Conservation (phyloP, 1,140 invertebrate genomes). For the Drosophila serrata region DNA sequence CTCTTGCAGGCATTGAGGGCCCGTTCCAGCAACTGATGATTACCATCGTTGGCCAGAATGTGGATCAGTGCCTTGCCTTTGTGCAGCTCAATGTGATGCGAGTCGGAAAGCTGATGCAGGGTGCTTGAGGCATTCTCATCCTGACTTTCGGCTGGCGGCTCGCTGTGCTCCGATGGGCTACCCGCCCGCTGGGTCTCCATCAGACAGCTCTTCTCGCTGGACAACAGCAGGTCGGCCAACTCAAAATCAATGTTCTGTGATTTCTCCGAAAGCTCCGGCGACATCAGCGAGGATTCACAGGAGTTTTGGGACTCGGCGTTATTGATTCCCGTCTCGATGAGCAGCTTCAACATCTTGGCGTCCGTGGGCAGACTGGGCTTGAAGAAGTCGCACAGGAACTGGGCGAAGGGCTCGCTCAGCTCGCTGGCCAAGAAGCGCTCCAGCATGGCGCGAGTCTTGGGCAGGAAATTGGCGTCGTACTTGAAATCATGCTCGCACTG, state of each 20-base stretch:
- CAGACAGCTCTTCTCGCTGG: conserved; percentile 81
- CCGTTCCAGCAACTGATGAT: conserved; percentile 88
- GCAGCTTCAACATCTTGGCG: conserved; percentile 88
- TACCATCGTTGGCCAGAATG: conserved; percentile 91
- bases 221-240: conserved; percentile 78
- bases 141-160: conserved; percentile 78
- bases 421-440: conserved; percentile 78
- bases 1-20: conserved; percentile 88
- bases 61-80: conserved; percentile 90
- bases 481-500: conserved; percentile 83
- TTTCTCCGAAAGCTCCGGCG: conserved; percentile 82
- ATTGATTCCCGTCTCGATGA: conserved; percentile 88
- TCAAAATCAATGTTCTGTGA: conserved; percentile 85
- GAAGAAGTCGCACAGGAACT: conserved; percentile 85
- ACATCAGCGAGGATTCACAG: conserved; percentile 83
- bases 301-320: conserved; percentile 83
- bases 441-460: conserved; percentile 76
- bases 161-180: conserved; percentile 81
- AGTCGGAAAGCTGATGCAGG: conserved; percentile 80
- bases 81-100: conserved; percentile 86
- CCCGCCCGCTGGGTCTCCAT: conserved; percentile 78
- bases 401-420: conserved; percentile 76
- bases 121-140: conserved; percentile 81
- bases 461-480: conserved; percentile 75
- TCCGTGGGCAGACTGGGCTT: conserved; percentile 87